Percentiles rank a stretch among this genome's conserved stretches.
These are phyloP conservation scores for Thaumetopoea pityocampa DNA, from an alignment of 1,140 invertebrate genomes.

Conservation along the genomic window DNA sequence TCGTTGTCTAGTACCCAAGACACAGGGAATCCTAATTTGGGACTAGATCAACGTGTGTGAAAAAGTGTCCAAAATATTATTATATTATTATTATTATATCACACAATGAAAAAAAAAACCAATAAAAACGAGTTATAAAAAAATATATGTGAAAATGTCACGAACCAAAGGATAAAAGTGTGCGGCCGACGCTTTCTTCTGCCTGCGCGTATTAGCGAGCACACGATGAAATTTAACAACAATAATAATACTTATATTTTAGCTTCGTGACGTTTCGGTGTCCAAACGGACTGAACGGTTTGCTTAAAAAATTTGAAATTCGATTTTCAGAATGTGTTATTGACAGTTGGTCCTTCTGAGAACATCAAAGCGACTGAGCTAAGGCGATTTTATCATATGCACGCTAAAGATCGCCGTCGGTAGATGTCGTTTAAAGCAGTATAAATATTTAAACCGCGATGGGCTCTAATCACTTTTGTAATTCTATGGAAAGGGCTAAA, in stretches of 20 bases:
- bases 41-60: too few relatives aligned
- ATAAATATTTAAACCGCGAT: conserved; percentile 40
- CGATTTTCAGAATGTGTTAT: conserved; percentile 33
- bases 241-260: conserved; percentile 25
- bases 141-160: conserved; percentile 16
- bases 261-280: conserved; percentile 43
- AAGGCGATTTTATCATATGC: conserved; percentile 45
- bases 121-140: conserved; percentile 14
- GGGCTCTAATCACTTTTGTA: conserved; percentile 50
- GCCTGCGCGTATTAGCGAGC: conserved; percentile 39
- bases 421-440: conserved; percentile 35
- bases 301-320: conserved; percentile 37
- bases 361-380: conserved; percentile 31
- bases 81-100: too few relatives aligned
- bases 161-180: conserved; percentile 5
- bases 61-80: too few relatives aligned
- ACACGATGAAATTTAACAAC: conserved; percentile 27
- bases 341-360: conserved; percentile 53
- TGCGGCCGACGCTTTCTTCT: conserved; percentile 30
- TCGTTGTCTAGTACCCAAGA: too few relatives aligned
- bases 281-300: conserved; percentile 24
- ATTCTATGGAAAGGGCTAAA: conserved; percentile 44
- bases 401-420: conserved; percentile 35
- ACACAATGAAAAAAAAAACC: conserved; percentile 7
- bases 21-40: too few relatives aligned